These are phyloP conservation scores for Myotis davidii DNA, from an alignment of 2,113 vertebrate genomes.

Conservation along the genomic window DNA sequence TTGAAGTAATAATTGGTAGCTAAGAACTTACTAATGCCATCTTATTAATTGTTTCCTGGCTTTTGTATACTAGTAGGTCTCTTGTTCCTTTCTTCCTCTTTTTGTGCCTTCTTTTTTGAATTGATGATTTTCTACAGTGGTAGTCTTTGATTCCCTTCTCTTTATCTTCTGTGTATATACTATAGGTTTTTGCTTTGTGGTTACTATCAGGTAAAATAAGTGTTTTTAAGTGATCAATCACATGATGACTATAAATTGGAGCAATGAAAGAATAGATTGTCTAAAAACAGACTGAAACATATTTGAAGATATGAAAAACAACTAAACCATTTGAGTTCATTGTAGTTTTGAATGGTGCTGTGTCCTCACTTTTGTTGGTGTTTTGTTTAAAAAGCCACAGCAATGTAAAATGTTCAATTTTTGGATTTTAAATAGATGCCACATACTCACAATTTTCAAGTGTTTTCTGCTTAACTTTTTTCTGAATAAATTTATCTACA, in stretches of 20 bases:
- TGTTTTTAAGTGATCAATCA: neutral
- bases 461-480: neutral
- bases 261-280: neutral
- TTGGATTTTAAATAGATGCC: neutral
- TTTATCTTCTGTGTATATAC: neutral
- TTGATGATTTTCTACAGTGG: neutral
- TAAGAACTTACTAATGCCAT: neutral
- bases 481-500: conserved; percentile 35
- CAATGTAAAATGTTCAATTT: neutral
- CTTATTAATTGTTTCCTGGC: neutral
- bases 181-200: neutral
- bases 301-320: neutral
- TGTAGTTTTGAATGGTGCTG: neutral
- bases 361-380: neutral
- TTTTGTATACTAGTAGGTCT: neutral
- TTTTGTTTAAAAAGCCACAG: neutral
- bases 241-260: neutral
- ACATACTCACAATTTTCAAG: neutral
- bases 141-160: neutral
- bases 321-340: neutral
- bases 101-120: neutral
- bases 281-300: neutral
- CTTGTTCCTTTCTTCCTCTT: neutral
- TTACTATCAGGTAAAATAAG: neutral
- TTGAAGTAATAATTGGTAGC: neutral